These are phyloP conservation scores for Aplodontia rufa DNA, from an alignment of 2,113 vertebrate species.

Conservation along the genomic window DNA sequence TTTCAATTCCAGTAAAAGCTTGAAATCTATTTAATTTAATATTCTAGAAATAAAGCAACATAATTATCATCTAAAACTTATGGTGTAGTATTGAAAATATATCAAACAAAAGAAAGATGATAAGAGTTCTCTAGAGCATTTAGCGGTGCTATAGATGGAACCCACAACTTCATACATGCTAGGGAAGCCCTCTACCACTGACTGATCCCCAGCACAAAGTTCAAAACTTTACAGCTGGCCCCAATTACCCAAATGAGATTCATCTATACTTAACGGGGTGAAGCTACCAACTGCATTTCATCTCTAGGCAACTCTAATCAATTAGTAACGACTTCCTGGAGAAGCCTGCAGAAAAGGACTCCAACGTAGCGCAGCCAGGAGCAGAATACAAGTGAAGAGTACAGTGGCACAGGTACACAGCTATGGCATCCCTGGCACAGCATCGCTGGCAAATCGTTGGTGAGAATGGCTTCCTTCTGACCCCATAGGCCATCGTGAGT, in stretches of 20 bases:
- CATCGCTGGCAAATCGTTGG: neutral
- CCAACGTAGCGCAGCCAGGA: neutral
- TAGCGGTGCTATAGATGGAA: neutral
- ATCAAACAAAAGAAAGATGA: neutral
- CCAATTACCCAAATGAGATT: neutral
- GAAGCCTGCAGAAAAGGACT: neutral
- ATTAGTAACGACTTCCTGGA: neutral
- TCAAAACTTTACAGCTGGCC: neutral
- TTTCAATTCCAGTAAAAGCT: slow-evolving; percentile 11
- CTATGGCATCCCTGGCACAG: neutral
- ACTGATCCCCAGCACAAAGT: neutral
- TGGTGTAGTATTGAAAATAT: neutral
- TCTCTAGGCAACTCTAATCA: neutral
- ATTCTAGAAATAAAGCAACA: slow-evolving; percentile 6
- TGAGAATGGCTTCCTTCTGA: neutral
- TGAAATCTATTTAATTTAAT: neutral
- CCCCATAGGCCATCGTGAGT: neutral
- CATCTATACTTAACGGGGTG: neutral
- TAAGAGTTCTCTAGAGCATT: neutral
- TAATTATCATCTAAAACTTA: neutral
- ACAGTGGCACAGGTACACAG: fast-evolving
- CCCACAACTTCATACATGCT: neutral
- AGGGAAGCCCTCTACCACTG: neutral
- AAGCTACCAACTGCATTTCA: neutral
- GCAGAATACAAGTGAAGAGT: neutral